These are phyloP conservation scores for Planococcus citri DNA, from an alignment of 1,140 invertebrate species.

Conservation along the genomic window DNA sequence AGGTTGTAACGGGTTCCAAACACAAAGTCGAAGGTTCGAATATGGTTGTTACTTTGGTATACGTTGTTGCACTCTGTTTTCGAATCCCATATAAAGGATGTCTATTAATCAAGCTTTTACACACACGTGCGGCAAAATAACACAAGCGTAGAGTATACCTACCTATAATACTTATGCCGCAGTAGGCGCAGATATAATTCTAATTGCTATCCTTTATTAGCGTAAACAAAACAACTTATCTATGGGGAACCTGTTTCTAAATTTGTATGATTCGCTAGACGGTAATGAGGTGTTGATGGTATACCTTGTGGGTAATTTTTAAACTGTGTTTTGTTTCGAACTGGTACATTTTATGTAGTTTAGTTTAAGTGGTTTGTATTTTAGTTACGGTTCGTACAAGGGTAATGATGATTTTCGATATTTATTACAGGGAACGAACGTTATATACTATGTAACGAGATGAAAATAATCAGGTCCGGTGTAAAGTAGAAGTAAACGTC, in stretches of 20 bases:
- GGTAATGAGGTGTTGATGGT: neutral
- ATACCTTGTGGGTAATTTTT: neutral
- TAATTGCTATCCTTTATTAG: neutral
- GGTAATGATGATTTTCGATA: no score
- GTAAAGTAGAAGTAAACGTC: no score
- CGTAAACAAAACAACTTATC: neutral
- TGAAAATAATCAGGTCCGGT: no score
- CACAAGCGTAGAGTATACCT: no score
- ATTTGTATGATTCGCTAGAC: neutral
- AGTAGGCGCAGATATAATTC: neutral
- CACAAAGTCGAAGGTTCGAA: neutral
- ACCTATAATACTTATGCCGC: no score
- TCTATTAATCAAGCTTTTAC: conserved; percentile 4
- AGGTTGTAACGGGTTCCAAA: conserved; percentile 6
- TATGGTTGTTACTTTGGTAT: neutral
- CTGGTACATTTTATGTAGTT: no score
- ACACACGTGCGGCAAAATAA: no score
- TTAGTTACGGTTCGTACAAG: no score
- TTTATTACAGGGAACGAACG: no score
- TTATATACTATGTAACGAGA: no score
- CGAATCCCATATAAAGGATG: neutral
- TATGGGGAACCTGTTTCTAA: neutral
- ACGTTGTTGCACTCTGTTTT: neutral
- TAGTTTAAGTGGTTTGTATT: no score
- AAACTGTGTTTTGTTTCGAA: no score